These are phyloP conservation scores for Albula goreensis DNA, from an alignment of 2,113 vertebrate species.

Conservation along the genomic window DNA sequence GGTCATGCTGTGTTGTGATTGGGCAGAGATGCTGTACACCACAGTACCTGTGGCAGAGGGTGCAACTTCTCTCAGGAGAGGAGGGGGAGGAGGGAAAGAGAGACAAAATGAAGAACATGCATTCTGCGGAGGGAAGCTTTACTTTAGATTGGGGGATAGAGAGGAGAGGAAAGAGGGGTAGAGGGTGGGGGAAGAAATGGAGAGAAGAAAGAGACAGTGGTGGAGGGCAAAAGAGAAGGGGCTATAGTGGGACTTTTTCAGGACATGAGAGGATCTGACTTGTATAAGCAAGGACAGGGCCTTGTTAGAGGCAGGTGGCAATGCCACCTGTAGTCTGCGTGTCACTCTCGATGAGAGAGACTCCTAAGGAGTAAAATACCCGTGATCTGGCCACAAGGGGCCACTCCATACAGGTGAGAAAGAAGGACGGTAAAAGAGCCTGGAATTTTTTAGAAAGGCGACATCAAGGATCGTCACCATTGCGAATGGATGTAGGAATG, in stretches of 20 bases:
- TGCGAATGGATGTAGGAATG: neutral
- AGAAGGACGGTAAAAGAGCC: neutral
- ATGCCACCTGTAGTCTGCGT: too few relatives aligned
- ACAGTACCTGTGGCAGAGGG: constrained; percentile 12
- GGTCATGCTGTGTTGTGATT: neutral
- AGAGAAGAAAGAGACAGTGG: neutral
- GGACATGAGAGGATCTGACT: neutral
- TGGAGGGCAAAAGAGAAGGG: neutral
- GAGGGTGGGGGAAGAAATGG: neutral
- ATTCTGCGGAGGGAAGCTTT: neutral
- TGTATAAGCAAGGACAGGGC: neutral
- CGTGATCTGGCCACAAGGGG: too few relatives aligned
- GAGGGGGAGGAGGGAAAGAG: constrained; percentile 10
- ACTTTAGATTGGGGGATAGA: neutral
- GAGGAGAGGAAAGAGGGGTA: neutral
- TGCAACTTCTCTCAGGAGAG: neutral
- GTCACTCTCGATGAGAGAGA: too few relatives aligned
- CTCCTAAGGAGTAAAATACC: neutral
- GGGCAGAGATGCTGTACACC: constrained; percentile 3
- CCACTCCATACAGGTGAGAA: neutral
- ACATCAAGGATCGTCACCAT: neutral
- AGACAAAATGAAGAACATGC: neutral
- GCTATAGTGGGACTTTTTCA: neutral
- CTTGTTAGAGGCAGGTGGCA: neutral
- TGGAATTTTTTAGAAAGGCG: neutral